These are phyloP conservation scores for Seladonia tumulorum DNA, from an alignment of 2,888 invertebrate genomes.

Conservation along the genomic window DNA sequence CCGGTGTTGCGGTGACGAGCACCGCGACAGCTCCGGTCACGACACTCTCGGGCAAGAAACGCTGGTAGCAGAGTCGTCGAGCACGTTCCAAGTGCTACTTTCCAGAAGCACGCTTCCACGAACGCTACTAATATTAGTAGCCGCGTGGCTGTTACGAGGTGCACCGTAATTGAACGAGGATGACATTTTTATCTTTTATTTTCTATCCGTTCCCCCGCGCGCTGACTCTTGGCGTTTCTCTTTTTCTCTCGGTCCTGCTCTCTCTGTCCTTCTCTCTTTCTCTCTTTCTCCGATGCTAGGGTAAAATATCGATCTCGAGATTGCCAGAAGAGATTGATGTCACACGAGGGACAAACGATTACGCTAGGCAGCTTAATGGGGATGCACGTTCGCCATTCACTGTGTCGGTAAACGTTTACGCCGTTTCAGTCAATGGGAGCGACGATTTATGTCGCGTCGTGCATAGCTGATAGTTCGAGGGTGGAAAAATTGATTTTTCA, in stretches of 20 bases:
- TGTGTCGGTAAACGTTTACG: conserved; percentile 42
- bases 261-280: not conserved
- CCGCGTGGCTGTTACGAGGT: conserved; percentile 41
- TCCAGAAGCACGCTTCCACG: conserved; percentile 60
- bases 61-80: not conserved
- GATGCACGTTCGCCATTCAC: conserved; percentile 32
- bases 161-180: conserved; percentile 58
- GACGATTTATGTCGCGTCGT: conserved; percentile 4
- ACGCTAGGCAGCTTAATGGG: conserved; percentile 44
- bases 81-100: conserved; percentile 40
- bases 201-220: not conserved
- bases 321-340: conserved; percentile 57
- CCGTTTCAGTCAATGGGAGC: conserved; percentile 11
- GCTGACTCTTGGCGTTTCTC: not conserved
- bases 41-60: not conserved
- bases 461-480: conserved; percentile 1
- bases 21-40: not conserved
- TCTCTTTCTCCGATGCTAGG: conserved; percentile 13
- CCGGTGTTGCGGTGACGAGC: conserved; percentile 3
- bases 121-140: conserved; percentile 66
- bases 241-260: not conserved
- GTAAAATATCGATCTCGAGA: conserved; percentile 45
- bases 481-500: not conserved
- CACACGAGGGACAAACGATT: conserved; percentile 55
- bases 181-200: conserved; percentile 48